These are phyloP conservation scores for Coreius guichenoti DNA, from an alignment of 2,797 vertebrate species.

Conservation along the genomic window DNA sequence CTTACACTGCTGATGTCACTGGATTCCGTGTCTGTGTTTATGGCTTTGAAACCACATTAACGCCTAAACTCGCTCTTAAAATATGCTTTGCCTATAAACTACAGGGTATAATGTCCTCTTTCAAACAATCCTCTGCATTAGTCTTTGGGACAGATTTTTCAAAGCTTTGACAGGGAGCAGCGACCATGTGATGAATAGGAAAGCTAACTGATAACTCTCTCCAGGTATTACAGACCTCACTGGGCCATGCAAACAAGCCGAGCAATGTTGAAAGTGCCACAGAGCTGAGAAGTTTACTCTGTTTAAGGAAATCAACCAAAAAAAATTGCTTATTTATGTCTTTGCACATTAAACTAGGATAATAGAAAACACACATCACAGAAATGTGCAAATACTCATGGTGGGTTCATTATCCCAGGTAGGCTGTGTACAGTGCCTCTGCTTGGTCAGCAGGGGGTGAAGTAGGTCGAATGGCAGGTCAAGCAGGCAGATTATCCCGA, in stretches of 20 bases:
- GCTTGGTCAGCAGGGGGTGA: slow-evolving; percentile 7
- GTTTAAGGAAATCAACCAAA: neutral
- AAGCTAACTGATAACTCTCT: neutral
- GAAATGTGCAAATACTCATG: neutral
- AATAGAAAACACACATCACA: neutral
- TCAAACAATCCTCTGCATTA: neutral
- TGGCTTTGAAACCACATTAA: slow-evolving; percentile 31
- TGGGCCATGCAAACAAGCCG: neutral
- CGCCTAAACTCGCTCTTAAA: neutral
- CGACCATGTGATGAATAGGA: neutral
- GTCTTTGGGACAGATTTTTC: neutral
- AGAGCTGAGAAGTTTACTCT: neutral
- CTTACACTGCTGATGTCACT: slow-evolving; percentile 31
- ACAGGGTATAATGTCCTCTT: neutral
- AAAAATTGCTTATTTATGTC: neutral
- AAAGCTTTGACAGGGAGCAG: neutral
- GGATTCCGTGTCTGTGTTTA: slow-evolving; percentile 35
- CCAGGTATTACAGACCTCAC: neutral
- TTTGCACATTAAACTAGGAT: neutral
- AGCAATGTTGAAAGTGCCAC: neutral
- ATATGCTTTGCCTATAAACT: neutral
- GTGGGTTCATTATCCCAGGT: neutral
- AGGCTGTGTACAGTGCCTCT: slow-evolving; percentile 13
- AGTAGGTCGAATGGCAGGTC: slow-evolving; percentile 61
- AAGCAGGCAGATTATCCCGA: slow-evolving; percentile 73